These are phyloP conservation scores for Perodicticus potto DNA, from an alignment of 2,797 vertebrate species.

Conservation along the genomic window DNA sequence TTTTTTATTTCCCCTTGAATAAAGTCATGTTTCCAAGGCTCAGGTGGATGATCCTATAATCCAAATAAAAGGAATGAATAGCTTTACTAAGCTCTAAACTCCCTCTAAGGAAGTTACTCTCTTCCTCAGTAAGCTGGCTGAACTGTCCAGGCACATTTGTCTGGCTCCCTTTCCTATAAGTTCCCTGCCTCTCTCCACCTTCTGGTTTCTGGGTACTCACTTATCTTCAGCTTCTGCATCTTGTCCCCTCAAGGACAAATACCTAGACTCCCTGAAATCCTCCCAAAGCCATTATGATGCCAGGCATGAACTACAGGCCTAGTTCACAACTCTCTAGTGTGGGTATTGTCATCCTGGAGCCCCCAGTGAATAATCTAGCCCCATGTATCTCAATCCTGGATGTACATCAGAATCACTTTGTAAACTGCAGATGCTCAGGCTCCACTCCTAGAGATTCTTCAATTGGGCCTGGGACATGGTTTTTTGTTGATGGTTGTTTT, in stretches of 20 bases:
- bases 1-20: constrained; percentile 28
- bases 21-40: constrained; percentile 41
- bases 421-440: background rate
- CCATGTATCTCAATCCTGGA: background rate
- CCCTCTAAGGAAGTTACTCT: constrained; percentile 13
- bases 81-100: background rate
- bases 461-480: background rate
- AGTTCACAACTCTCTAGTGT: background rate
- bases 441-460: background rate
- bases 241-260: constrained; percentile 36
- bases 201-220: background rate
- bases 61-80: constrained; percentile 38
- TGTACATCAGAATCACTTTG: background rate
- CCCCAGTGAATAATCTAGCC: background rate
- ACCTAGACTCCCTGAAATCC: background rate
- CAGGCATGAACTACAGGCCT: background rate
- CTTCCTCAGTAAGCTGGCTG: background rate
- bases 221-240: background rate
- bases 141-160: background rate
- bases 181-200: background rate
- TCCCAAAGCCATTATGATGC: constrained; percentile 5
- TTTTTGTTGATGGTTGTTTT: background rate
- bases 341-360: background rate
- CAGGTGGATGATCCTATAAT: background rate
- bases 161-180: background rate